Evolutionary conservation across 2,113 vertebrate genomes (phyloP).

Genomic region (Solea solea): DNA sequence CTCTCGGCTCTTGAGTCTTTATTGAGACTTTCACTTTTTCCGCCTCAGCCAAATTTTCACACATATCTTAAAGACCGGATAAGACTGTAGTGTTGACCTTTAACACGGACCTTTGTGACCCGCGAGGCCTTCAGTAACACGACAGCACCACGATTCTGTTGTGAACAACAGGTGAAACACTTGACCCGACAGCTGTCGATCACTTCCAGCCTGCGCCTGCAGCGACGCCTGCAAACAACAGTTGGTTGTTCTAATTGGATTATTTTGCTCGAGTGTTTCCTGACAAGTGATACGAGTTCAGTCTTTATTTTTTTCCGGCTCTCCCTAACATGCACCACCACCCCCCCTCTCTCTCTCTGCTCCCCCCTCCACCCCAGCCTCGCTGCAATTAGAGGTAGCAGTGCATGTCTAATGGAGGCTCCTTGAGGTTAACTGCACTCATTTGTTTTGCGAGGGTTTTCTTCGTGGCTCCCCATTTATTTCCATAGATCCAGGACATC

Average conservation of each 20-base stretch:
- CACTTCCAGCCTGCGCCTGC: slow-evolving; percentile 2
- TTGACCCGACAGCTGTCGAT: slow-evolving; percentile 7
- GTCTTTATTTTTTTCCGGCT: background rate
- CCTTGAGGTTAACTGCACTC: slow-evolving; percentile 53
- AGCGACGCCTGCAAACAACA: slow-evolving; percentile 1
- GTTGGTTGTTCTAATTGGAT: slow-evolving; percentile 68
- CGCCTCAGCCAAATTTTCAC: background rate
- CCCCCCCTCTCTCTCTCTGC: background rate
- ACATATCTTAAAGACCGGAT: background rate
- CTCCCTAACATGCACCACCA: background rate
- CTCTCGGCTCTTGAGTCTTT: no score
- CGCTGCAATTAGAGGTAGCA: slow-evolving; percentile 36
- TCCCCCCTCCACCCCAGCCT: background rate
- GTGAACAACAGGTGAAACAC: slow-evolving; percentile 7
- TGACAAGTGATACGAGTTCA: slow-evolving; percentile 28
- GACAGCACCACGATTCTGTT: background rate
- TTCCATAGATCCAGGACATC: slow-evolving; percentile 20
- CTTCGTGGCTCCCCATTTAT: slow-evolving; percentile 11
- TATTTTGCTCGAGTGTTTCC: slow-evolving; percentile 59
- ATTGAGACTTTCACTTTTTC: no score
- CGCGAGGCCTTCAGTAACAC: background rate
- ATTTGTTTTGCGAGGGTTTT: slow-evolving; percentile 57
- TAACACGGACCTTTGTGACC: background rate
- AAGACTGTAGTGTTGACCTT: background rate
- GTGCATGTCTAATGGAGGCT: slow-evolving; percentile 63